phyloP scores from a whole-genome alignment of 2,797 vertebrate species.

The Tragopan temminckii region DNA sequence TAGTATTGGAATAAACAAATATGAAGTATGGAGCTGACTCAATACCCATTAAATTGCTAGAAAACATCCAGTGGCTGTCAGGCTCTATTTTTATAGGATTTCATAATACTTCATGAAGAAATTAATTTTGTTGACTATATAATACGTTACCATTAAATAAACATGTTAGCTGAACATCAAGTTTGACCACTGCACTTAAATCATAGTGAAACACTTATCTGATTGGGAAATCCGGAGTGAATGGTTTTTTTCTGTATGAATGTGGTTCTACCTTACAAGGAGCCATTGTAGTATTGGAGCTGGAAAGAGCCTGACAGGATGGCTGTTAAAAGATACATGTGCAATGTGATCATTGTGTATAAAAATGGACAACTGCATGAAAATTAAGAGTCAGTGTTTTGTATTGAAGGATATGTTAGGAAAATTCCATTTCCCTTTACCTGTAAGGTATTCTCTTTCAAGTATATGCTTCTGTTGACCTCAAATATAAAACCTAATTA shows the following conservation, averaged over 20 bases:
- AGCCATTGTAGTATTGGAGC: neutral
- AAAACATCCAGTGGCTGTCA: neutral
- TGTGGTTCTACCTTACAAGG: neutral
- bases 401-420: neutral
- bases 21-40: neutral
- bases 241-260: neutral
- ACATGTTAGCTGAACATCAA: neutral
- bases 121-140: neutral
- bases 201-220: neutral
- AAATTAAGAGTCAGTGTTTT: neutral
- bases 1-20: neutral
- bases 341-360: neutral
- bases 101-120: neutral
- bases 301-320: neutral
- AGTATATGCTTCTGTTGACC: slow-evolving; percentile 8
- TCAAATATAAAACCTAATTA: slow-evolving; percentile 22
- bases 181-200: neutral
- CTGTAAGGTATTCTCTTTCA: neutral
- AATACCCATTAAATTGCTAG: neutral
- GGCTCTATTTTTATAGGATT: neutral
- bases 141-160: neutral
- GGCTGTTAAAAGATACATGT: neutral
- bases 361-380: neutral
- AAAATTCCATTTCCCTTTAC: slow-evolving; percentile 53
- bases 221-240: neutral